A percentile compares a stretch with the other conserved stretches of the same genome.
Conservation (phyloP, 2,888 invertebrate genomes). For the Halocaridina rubra region DNA sequence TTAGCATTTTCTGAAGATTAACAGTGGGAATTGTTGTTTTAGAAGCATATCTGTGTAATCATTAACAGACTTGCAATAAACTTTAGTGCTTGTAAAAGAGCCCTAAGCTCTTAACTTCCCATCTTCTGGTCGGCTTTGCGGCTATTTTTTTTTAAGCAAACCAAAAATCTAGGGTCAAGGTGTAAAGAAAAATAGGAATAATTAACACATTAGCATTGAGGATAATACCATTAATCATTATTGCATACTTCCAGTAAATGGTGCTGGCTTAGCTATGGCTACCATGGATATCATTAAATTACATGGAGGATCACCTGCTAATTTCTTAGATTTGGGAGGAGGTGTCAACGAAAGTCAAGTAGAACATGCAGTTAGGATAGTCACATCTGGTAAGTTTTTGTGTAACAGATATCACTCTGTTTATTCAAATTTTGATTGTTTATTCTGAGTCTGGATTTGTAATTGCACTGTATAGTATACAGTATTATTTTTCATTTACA, state of each 20-base stretch:
- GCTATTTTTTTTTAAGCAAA: too few relatives aligned
- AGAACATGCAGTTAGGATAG: slow-evolving; percentile 87
- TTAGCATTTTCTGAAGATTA: too few relatives aligned
- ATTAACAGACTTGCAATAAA: background rate
- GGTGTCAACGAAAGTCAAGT: slow-evolving; percentile 95
- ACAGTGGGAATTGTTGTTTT: too few relatives aligned
- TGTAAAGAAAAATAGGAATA: background rate
- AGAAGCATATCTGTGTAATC: too few relatives aligned
- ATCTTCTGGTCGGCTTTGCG: too few relatives aligned
- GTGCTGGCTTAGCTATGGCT: slow-evolving; percentile 99
- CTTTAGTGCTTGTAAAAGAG: background rate
- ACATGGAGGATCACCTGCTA: slow-evolving; percentile 96
- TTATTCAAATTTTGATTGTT: too few relatives aligned
- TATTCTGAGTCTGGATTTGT: background rate
- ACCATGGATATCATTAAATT: slow-evolving; percentile 99
- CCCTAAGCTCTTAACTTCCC: background rate
- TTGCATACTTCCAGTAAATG: slow-evolving; percentile 81
- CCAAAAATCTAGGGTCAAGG: too few relatives aligned
- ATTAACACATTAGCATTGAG: background rate
- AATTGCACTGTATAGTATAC: too few relatives aligned
- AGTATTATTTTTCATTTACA: too few relatives aligned
- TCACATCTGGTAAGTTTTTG: slow-evolving; percentile 76
- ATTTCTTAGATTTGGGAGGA: slow-evolving; percentile 98
- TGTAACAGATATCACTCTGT: background rate
- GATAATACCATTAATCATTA: background rate